Evolutionary conservation across 2,113 vertebrate species (phyloP), one percentile per base, ranked within the genome.

Genomic region (Notiomystis cincta): DNA sequence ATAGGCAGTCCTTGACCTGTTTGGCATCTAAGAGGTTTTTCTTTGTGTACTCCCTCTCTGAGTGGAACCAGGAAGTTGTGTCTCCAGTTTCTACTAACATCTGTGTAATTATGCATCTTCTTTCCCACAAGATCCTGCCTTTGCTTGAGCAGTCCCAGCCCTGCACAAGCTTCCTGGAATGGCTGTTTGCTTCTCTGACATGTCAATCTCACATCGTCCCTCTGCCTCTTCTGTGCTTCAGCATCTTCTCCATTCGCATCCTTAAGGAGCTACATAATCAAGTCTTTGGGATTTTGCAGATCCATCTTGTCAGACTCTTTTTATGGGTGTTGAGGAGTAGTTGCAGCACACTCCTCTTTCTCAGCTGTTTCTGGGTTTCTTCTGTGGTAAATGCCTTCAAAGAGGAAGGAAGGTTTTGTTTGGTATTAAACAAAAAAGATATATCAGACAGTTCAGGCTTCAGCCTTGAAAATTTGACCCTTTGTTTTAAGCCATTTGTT

Each of bases 381-480:
- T 17, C 66, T 48, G 23, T 38, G 25, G 25, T 50, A 81, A 73
- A 78, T 42, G 13, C 6, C 61, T 40, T 31, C 53, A 80, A 80
- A 86, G 23, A 79, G 13, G 30, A 70, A 64, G 27, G 8, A 73
- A 78, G 13, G 10, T 60, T 81, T 87, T 89, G 22, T 33, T 73
- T 48, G 27, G 24, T 16, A 4, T 47, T 65, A 33, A 45, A 51
- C 37, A 71, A 64, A 66, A 87, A 12, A 37, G 11, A 51, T 24
- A 38, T 50, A 40, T 33, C 38, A 42, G 53, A 40, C 10, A 30
- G 16, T 72, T 93, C 72, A 87, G 62, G 33, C 33, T 85, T 75
- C 75, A 85, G 40, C 73, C 75, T 76, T 90, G 57, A 72, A 96
- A 64, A 54, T 51, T 19, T 60, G 66, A 87, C 51, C 37, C 38